A percentile compares a stretch with the other conserved stretches of the same genome.
Conservation (phyloP, 2,113 vertebrate genomes). For the Gnathonemus longibarbis region DNA sequence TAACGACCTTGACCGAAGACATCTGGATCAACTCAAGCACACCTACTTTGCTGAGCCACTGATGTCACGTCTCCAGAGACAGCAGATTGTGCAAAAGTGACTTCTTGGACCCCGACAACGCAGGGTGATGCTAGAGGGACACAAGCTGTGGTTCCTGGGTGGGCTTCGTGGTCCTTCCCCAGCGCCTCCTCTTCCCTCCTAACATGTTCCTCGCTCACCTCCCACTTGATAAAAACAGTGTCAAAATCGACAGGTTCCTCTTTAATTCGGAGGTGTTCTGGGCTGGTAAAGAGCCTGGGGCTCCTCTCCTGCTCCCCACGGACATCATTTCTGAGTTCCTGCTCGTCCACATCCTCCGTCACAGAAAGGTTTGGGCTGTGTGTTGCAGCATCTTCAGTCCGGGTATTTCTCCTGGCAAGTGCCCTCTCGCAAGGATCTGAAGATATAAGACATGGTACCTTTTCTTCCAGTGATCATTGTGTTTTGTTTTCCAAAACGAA, state of each 20-base stretch:
- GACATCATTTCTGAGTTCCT: not conserved
- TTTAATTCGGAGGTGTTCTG: slow-evolving; percentile 20
- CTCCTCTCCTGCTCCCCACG: not conserved
- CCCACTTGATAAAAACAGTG: slow-evolving; percentile 30
- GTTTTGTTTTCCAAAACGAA: not conserved
- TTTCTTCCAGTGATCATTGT: not conserved
- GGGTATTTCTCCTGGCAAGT: not conserved
- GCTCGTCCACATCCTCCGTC: not conserved
- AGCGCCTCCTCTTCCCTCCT: slow-evolving; percentile 3
- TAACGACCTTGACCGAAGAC: not conserved
- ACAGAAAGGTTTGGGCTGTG: not conserved
- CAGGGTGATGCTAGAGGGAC: not conserved
- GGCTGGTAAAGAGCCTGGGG: not conserved
- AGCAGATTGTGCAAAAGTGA: not conserved
- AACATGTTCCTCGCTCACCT: slow-evolving; percentile 25
- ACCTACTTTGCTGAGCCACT: slow-evolving; percentile 9
- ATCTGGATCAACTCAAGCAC: not conserved
- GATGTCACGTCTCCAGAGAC: not conserved
- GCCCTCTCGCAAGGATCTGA: slow-evolving; percentile 2
- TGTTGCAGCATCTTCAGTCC: not conserved
- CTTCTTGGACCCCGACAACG: not conserved
- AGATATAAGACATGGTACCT: not conserved
- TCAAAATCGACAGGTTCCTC: slow-evolving; percentile 29
- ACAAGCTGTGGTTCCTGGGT: not conserved
- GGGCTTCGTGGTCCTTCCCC: not conserved